phyloP scores from a whole-genome alignment of 1,140 invertebrate genomes.

The Brachystomella parvula region DNA sequence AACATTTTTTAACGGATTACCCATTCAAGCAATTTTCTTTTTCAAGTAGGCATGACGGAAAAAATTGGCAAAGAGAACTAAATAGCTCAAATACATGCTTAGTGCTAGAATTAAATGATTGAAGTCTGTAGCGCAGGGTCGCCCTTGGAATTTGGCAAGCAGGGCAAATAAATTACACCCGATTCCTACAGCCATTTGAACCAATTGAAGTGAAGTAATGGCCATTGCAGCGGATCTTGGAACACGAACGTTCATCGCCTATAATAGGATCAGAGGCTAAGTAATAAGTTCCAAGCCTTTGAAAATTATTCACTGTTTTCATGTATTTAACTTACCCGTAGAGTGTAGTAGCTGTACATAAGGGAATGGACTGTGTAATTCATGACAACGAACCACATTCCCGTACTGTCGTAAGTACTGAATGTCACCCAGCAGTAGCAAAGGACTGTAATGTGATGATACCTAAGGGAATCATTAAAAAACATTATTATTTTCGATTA shows the following conservation, averaged over 20 bases:
- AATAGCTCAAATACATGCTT: slow-evolving; percentile 14
- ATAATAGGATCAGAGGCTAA: not conserved
- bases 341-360: slow-evolving; percentile 12
- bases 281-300: not conserved
- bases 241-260: not conserved
- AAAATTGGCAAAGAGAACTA: slow-evolving; percentile 20
- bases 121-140: slow-evolving; percentile 7
- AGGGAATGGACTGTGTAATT: slow-evolving; percentile 5
- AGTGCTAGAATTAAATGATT: slow-evolving; percentile 16
- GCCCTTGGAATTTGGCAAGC: not conserved
- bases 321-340: not conserved
- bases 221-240: not conserved
- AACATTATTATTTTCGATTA: not conserved
- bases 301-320: not conserved
- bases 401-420: slow-evolving; percentile 70
- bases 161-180: slow-evolving; percentile 8
- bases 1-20: no score
- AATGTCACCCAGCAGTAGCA: slow-evolving; percentile 93
- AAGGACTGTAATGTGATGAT: slow-evolving; percentile 50
- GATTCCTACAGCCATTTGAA: slow-evolving; percentile 10
- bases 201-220: not conserved
- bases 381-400: not conserved
- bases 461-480: slow-evolving; percentile 27
- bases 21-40: no score
- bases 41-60: slow-evolving; percentile 43